Evolutionary conservation across 2,888 invertebrate species (phyloP), one percentile per base, ranked within the genome.

Genomic region (Endotricha flammealis): DNA sequence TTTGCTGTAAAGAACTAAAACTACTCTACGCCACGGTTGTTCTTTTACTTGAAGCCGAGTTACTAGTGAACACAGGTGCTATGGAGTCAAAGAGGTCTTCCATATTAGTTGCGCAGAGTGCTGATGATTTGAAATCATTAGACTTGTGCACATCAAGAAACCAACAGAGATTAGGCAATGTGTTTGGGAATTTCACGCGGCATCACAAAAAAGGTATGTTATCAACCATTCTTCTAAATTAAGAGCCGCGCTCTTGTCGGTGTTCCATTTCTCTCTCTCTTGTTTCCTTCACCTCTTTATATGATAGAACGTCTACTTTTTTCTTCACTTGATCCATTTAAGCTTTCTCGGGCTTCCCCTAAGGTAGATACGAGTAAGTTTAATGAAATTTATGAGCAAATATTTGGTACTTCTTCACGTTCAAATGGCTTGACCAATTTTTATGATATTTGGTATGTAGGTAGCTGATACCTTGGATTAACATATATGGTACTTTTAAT

Each of bases 1-100:
- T 72, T 79, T 80, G 74, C 76, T 76, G 77, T 76, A 78, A 72
- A 76, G 77, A 77, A 76, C 77, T 82, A 27, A 80, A 82, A 71
- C 62, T 85, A 75, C 70, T 85, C 65, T 85, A 82, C 55, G 80
- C 77, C 42, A 70, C 74, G 61, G 57, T 83, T 63, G 72, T 85
- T 65, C 64, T 86, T 37, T 65, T 85, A 58, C 67, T 85, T 32
- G 78, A 85, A 70, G 76, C 75, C 23, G 80, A 79, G 57, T 62
- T 82, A 54, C 50, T 81, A 44, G 77, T 77, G 64, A 80, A 79
- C 57, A 80, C 76, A 24, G 68, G 68, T 64, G 81, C 79, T 53
- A 82, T 81, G 82, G 83, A 81, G 64, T 78, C 78, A 51, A 75
- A 80, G 38, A 63, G 71, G 64, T 82, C 82, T 72, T 77, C 83